Percentiles rank a stretch among this genome's conserved stretches.
Conservation (phyloP, 2,113 vertebrate species). For the Perognathus longimembris region DNA sequence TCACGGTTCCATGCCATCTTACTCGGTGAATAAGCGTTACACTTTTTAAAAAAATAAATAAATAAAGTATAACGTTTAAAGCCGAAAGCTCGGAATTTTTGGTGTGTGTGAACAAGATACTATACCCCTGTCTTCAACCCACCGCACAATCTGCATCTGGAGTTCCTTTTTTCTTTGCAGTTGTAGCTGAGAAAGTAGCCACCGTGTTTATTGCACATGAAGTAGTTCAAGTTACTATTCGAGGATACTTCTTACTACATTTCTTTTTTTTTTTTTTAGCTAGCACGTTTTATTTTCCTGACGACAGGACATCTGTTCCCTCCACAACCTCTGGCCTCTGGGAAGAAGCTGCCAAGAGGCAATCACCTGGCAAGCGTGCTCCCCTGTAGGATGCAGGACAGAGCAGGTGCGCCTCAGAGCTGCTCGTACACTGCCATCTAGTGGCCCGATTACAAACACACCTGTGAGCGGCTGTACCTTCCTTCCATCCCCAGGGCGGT, state of each 20-base stretch:
- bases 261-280: too few relatives aligned
- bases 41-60: too few relatives aligned
- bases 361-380: constrained; percentile 43
- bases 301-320: constrained; percentile 54
- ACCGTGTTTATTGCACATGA: constrained; percentile 61
- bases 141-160: constrained; percentile 56
- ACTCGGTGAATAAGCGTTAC: constrained; percentile 48
- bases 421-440: constrained; percentile 87
- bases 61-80: background rate
- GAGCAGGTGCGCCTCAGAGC: background rate
- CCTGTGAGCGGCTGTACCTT: rapidly evolving
- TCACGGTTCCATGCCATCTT: constrained; percentile 62
- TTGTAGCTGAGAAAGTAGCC: constrained; percentile 54
- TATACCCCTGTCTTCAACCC: constrained; percentile 63
- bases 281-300: constrained; percentile 24
- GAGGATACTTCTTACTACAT: constrained; percentile 49
- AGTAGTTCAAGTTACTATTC: constrained; percentile 73
- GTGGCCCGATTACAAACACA: constrained; percentile 51
- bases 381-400: too few relatives aligned
- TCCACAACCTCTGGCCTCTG: constrained; percentile 79
- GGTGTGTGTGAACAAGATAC: background rate
- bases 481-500: background rate
- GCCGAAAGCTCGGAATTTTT: constrained; percentile 58
- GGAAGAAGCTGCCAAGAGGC: constrained; percentile 68
- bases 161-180: constrained; percentile 37